These are phyloP conservation scores for Entomobrya multifasciata DNA, from an alignment of 2,888 invertebrate species.

Conservation along the genomic window DNA sequence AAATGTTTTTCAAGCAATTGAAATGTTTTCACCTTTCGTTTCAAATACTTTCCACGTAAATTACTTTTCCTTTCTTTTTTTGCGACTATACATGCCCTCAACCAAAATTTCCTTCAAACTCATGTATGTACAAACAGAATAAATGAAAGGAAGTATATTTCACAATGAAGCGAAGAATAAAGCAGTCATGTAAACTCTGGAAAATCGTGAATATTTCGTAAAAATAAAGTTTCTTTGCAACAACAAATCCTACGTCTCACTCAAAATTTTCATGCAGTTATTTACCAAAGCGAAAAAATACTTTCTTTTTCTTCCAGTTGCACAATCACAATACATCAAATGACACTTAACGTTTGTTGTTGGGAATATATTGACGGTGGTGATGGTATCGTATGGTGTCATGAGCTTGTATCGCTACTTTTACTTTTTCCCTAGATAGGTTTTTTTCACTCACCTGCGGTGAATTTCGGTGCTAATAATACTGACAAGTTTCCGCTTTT, in stretches of 20 bases:
- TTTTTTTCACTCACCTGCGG: no score
- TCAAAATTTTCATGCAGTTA: no score
- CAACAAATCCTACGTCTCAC: no score
- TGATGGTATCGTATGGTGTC: no score
- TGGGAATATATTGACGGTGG: slow-evolving; percentile 43
- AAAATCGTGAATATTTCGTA: neutral
- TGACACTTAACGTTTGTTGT: slow-evolving; percentile 31
- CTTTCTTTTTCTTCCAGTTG: neutral
- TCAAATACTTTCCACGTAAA: neutral
- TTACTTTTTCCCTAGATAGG: no score
- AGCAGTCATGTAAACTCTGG: neutral
- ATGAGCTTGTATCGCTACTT: no score
- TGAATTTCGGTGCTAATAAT: no score
- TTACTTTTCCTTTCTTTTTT: slow-evolving; percentile 2
- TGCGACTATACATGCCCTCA: no score
- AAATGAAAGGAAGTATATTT: neutral
- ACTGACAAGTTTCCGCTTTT: no score
- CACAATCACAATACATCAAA: neutral
- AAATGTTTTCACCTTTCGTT: neutral
- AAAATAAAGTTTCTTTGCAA: neutral
- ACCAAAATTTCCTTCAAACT: no score
- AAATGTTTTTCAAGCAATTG: neutral
- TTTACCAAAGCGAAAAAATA: neutral
- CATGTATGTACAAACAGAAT: neutral
- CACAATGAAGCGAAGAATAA: neutral